phyloP scores from a whole-genome alignment of 1,140 invertebrate species.

The Ostrea edulis region DNA sequence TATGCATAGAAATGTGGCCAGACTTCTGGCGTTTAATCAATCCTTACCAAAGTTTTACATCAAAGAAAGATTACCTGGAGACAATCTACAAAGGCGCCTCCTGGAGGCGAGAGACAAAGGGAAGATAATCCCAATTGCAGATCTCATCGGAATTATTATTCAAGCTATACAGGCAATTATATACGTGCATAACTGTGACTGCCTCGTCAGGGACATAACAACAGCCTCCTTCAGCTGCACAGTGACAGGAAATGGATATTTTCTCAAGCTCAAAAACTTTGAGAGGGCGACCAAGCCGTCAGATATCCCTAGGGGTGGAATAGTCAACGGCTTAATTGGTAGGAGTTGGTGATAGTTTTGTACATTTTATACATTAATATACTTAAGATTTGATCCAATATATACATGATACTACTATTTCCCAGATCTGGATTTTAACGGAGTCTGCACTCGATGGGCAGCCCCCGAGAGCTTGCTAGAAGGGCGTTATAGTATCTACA shows the following conservation, averaged over 20 bases:
- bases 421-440: neutral
- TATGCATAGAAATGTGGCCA: neutral
- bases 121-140: neutral
- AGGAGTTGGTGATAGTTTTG: neutral
- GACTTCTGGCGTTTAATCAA: constrained; percentile 12
- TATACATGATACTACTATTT: neutral
- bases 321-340: neutral
- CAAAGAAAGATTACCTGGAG: constrained; percentile 8
- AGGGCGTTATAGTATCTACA: constrained; percentile 14
- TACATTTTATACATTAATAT: neutral
- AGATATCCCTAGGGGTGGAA: neutral
- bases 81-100: neutral
- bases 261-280: neutral
- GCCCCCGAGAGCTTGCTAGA: neutral
- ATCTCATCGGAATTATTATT: neutral
- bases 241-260: neutral
- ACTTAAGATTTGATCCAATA: neutral
- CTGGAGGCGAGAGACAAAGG: constrained; percentile 18
- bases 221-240: neutral
- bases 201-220: neutral
- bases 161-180: neutral
- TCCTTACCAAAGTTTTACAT: neutral
- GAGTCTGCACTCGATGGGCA: neutral
- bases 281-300: neutral
- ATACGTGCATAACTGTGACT: neutral